These are phyloP conservation scores for Diorhabda elongata DNA, from an alignment of 1,140 invertebrate genomes.

Conservation along the genomic window DNA sequence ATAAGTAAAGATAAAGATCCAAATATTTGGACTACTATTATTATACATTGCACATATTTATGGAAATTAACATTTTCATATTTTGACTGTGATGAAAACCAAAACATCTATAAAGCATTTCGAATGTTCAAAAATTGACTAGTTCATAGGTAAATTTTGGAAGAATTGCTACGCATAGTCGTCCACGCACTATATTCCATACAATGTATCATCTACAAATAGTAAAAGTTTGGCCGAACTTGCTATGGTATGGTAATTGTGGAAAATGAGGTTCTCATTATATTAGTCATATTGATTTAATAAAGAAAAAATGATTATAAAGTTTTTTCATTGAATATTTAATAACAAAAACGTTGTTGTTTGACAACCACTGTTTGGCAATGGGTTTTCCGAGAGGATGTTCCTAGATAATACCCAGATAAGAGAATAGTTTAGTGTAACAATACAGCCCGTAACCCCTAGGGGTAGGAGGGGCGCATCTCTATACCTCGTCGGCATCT, in stretches of 20 bases:
- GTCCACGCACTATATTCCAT: background rate
- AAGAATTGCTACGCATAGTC: no score
- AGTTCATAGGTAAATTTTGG: no score
- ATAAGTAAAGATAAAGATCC: no score
- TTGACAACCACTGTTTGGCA: constrained; percentile 27
- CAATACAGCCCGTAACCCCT: constrained; percentile 42
- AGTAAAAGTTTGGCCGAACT: background rate
- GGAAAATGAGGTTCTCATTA: background rate
- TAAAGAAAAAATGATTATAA: no score
- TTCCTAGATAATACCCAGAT: constrained; percentile 46
- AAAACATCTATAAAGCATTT: no score
- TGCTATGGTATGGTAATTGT: background rate
- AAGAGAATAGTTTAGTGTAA: constrained; percentile 47
- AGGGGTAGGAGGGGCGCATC: constrained; percentile 23
- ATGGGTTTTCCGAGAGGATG: constrained; percentile 36
- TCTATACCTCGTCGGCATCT: background rate
- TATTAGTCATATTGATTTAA: no score
- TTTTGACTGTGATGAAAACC: no score
- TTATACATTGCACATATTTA: no score
- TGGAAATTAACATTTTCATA: no score
- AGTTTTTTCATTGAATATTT: background rate
- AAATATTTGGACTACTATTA: no score
- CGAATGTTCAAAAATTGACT: no score
- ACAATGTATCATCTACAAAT: background rate
- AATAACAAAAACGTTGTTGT: constrained; percentile 5